Evolutionary conservation across 2,113 vertebrate species (phyloP).

Genomic region (Illadopsis cleaveri): DNA sequence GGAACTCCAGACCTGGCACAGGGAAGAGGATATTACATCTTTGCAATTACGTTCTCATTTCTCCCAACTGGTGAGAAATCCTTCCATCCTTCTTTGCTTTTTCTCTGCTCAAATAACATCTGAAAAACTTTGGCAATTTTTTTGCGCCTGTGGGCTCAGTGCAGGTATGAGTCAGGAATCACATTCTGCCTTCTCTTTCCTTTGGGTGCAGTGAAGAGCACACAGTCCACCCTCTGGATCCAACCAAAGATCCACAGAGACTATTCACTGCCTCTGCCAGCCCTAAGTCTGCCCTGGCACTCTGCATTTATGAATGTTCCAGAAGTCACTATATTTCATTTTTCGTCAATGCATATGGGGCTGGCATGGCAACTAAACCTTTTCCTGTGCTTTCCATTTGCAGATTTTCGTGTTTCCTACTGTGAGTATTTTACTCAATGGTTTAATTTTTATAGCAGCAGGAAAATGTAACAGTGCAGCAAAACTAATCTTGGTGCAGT

Average conservation of each 20-base stretch:
- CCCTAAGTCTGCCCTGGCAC: background rate
- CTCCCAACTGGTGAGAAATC: background rate
- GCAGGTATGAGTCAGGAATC: background rate
- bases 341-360: background rate
- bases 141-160: background rate
- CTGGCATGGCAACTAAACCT: background rate
- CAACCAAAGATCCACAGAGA: background rate
- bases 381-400: background rate
- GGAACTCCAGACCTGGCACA: background rate
- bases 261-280: background rate
- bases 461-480: background rate
- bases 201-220: background rate
- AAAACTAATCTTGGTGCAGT: background rate
- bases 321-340: background rate
- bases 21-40: background rate
- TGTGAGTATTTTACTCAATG: background rate
- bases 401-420: background rate
- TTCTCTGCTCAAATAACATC: background rate
- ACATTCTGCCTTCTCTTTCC: background rate
- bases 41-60: background rate
- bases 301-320: background rate
- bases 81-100: background rate
- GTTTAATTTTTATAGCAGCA: background rate
- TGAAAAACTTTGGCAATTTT: background rate
- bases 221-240: background rate